Base-by-base conservation (phyloP, 2,888 invertebrate genomes). In the Hoplodrina ambigua region DNA sequence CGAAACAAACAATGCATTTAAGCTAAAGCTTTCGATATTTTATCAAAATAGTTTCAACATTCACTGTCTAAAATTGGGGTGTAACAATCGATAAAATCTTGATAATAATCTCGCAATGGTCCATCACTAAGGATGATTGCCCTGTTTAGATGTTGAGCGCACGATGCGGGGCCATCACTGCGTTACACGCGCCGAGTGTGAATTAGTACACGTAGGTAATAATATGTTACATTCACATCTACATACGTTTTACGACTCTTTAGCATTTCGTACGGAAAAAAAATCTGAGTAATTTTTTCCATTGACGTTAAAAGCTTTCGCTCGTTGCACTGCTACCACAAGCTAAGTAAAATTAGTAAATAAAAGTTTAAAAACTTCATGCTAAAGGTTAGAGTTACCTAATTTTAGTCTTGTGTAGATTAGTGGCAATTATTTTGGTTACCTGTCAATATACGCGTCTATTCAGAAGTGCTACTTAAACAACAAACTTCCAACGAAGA, bases 121-220 rank as follows among this genome's bases (percentile, higher is more conserved):
- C 19, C 74, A 69, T 68, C 80, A 80, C 75, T 76, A 80, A 54
- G 62, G 37, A 74, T 74, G 71, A 80, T 80, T 74, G 78, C 75
- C 69, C 72, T 73, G 80, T 83, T 78, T 65, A 73, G 72, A 74
- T 81, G 81, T 64, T 60, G 59, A 78, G 78, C 73, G 60, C 76
- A 74, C 72, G 68, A 72, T 70, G 69, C 70, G 80, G 72, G 79
- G 69, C 70, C 77, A 68, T 67, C 70, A 69, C 59, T 55, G 72
- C 68, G 70, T 60, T 68, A 63, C 64, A 65, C 69, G 69, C 62
- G 66, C 71, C 49, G 64, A 65, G 83, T 83, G 81, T 64, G 75
- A 83, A 83, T 81, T 79, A 81, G 61, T 71, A 55, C 72, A 67
- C 59, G 50, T 52, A 46, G 5, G 46, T 46, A 46, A 46, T 46